Conservation (phyloP, 1,140 invertebrate species). For the Stenopsyche tienmushanensis region DNA sequence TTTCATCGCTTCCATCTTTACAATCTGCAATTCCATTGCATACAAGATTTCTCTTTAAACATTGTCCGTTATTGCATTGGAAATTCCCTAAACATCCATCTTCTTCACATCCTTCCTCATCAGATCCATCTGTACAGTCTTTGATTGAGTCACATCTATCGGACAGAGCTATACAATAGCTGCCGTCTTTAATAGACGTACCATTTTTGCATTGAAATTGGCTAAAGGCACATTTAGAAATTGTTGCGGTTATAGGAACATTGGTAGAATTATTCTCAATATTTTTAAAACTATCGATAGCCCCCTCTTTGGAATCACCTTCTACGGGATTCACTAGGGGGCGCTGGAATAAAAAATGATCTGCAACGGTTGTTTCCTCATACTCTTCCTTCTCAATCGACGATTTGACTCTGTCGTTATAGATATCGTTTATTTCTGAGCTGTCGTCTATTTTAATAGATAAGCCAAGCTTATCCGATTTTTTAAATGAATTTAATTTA, state of each 20-base stretch:
- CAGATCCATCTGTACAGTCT: conserved; percentile 66
- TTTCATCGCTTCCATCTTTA: conserved; percentile 71
- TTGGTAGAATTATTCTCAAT: conserved; percentile 10
- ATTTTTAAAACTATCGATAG: conserved; percentile 30
- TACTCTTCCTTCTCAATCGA: conserved; percentile 2
- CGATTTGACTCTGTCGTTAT: conserved; percentile 23
- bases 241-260: conserved; percentile 27
- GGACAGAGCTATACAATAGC: conserved; percentile 58
- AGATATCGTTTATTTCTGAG: conserved; percentile 27
- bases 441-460: conserved; percentile 31
- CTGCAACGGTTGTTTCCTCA: conserved; percentile 35
- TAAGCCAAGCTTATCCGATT: conserved; percentile 32
- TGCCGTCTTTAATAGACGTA: conserved; percentile 58
- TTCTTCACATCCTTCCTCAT: conserved; percentile 61
- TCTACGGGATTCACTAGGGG: conserved; percentile 36
- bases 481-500: conserved; percentile 32
- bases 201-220: conserved; percentile 65
- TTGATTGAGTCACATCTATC: conserved; percentile 63
- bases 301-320: conserved; percentile 40
- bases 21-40: conserved; percentile 75
- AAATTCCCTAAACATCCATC: conserved; percentile 63
- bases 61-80: conserved; percentile 69
- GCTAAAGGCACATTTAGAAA: conserved; percentile 58
- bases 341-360: conserved; percentile 41
- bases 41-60: conserved; percentile 67